Conservation (phyloP, 2,888 invertebrate species). For the Phragmatobia fuliginosa region DNA sequence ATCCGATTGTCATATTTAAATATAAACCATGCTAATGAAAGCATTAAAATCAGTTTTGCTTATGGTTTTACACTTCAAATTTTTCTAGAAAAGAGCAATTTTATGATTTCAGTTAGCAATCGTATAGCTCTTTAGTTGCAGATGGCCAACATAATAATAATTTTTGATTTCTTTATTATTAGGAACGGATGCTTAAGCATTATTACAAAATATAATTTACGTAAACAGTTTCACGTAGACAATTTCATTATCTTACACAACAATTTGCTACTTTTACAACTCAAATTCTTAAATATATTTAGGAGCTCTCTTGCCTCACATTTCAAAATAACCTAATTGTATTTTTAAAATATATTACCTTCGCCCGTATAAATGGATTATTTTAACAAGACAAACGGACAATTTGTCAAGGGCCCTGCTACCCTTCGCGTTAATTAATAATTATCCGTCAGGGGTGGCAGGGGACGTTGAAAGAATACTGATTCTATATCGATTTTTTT, state of each 20-base stretch:
- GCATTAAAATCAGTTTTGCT: no score
- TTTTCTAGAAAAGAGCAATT: no score
- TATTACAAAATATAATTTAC: no score
- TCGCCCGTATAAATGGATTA: slow-evolving; percentile 42
- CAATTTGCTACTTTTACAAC: neutral
- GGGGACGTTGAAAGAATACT: slow-evolving; percentile 35
- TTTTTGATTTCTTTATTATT: neutral
- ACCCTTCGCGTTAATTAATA: slow-evolving; percentile 45
- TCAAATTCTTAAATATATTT: neutral
- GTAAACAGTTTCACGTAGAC: neutral
- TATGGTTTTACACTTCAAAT: no score
- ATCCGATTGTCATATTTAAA: no score
- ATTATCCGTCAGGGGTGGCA: slow-evolving; percentile 30
- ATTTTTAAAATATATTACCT: slow-evolving; percentile 25
- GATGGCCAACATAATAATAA: neutral
- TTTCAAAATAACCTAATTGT: slow-evolving; percentile 13
- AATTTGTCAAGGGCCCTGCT: slow-evolving; percentile 31
- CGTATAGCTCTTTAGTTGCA: neutral
- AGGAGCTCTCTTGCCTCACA: slow-evolving; percentile 12
- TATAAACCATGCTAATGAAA: no score
- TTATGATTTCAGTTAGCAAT: no score
- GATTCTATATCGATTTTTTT: slow-evolving; percentile 35
- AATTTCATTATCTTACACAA: neutral
- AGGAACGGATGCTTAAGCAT: neutral
- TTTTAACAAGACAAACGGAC: slow-evolving; percentile 46